Evolutionary conservation across 2,888 invertebrate genomes (phyloP), one percentile per base, ranked within the genome.

Genomic region (Mesochorus sp.): DNA sequence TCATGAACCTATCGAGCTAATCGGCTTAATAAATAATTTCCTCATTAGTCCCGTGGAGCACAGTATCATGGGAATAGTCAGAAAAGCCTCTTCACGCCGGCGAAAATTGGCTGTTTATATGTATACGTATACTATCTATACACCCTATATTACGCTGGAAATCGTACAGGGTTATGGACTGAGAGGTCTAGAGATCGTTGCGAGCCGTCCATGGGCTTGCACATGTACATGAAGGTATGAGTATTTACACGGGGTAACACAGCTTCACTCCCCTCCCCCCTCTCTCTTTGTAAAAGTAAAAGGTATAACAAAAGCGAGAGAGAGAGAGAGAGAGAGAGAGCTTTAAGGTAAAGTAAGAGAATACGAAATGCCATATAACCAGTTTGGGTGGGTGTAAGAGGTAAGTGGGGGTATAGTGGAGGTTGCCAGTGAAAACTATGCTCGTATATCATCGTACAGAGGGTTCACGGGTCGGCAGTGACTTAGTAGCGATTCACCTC

Each of bases 391-490:
- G 34, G 3, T 21, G 28, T 62, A 55, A 37, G 55, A 57, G 79
- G 44, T 62, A 49, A 44, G 64, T 55, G 44, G 17, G 55, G 34
- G 34, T 37, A 42, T 28, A 57, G 70, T 59, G 53, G 59, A 67
- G 73, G 78, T 79, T 76, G 57, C 57, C 68, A 81, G 82, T 81
- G 85, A 85, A 85, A 87, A 87, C 85, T 87, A 86, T 84, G 83
- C 84, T 85, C 86, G 81, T 86, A 86, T 81, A 85, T 87, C 86
- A 87, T 86, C 81, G 77, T 72, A 76, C 80, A 74, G 74, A 74
- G 80, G 81, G 84, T 85, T 79, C 85, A 78, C 80, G 83, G 86
- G 85, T 85, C 86, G 83, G 82, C 82, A 81, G 85, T 83, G 86
- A 86, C 86, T 86, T 86, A 85, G 82, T 84, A 81, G 85, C 83